These are phyloP conservation scores for Symphodus melops DNA, from an alignment of 2,113 vertebrate genomes.

Conservation along the genomic window DNA sequence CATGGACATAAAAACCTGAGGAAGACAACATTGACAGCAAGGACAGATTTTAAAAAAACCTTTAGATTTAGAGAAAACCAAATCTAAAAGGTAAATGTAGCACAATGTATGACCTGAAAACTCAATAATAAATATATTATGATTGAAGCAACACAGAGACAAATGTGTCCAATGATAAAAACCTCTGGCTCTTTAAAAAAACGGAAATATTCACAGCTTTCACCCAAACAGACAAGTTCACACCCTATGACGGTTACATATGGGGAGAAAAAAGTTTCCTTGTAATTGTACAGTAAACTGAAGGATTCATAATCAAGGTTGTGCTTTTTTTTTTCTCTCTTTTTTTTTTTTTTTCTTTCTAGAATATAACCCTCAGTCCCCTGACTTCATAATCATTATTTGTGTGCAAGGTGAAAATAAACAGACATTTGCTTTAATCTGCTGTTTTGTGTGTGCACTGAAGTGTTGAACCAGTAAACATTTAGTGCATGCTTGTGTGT, in stretches of 20 bases:
- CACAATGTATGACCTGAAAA: no score
- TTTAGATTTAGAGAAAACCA: background rate
- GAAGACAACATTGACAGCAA: conserved; percentile 16
- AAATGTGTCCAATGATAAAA: no score
- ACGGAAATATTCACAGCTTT: background rate
- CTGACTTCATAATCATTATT: background rate
- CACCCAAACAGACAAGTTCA: background rate
- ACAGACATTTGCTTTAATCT: no score
- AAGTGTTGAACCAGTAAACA: background rate
- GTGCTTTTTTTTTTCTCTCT: background rate
- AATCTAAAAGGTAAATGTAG: no score
- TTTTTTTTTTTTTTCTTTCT: background rate
- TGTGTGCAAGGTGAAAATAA: no score
- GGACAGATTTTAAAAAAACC: no score
- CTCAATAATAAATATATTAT: no score
- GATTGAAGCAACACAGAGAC: no score
- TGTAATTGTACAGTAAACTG: background rate
- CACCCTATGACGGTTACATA: background rate
- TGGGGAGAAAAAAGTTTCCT: background rate
- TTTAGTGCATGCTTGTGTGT: background rate
- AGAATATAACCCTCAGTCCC: background rate
- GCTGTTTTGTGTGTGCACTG: no score
- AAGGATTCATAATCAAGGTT: background rate
- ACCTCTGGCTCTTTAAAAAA: background rate
- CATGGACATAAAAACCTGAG: conserved; percentile 97